Evolutionary conservation across 2,113 vertebrate species (phyloP), one percentile per base, ranked within the genome.

Genomic region (Pipra filicauda): DNA sequence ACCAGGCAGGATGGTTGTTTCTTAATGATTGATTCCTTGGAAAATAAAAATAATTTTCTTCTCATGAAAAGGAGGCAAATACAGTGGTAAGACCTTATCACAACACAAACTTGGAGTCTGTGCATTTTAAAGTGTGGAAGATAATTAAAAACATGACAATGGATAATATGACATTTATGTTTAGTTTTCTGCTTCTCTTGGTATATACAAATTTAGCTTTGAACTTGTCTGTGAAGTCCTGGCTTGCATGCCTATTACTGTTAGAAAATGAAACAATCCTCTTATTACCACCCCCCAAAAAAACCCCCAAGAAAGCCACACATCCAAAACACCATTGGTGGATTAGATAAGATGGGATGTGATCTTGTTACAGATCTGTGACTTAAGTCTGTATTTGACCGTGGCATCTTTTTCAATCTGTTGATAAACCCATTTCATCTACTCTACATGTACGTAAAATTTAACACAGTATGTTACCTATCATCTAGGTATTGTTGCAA

Each of bases 251-350:
- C 12, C 11, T 74, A 0, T 57, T 80, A n/a, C 44, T 57, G 12
- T 57, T 66, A 49, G 31, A 78, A 88, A 85, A 61, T 37, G 4
- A 48, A 85, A 66, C 65, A 27, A n/a, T 73, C 4, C 5, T 2
- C 5, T 27, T 0, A 8, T 9, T 6, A 11, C n/a, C 3, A 5
- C 10, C 27, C 19, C 14, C 9, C 23, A 5, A 39, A 15, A 24
- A 33, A 49, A 5, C 6, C 28, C 12, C 39, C 39, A 41, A 41
- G 39, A 41, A 41, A 41, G 12, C 10, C 8, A 55, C 30, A 13
- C 3, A 37, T n/a, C 15, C 33, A 4, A 48, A 92, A 10, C 22
- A 58, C 6, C 11, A 11, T 15, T 13, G 35, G 9, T 57, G 30
- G 24, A 41, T 51, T 72, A 39, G 17, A 48, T n/a, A 28, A 58